These are phyloP conservation scores for Papilio aristodemus DNA, from an alignment of 1,140 invertebrate species.

Conservation along the genomic window DNA sequence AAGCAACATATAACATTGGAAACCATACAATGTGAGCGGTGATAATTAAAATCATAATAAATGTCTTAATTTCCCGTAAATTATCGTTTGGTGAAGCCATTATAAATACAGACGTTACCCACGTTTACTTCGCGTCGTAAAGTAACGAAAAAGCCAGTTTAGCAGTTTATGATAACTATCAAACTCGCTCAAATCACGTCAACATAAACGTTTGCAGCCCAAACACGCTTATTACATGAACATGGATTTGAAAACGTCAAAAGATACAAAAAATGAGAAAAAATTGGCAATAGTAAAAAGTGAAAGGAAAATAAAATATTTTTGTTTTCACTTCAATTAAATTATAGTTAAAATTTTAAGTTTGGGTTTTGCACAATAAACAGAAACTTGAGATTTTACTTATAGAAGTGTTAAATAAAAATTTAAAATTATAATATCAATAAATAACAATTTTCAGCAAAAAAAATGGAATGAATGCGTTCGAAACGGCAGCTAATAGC, in stretches of 20 bases:
- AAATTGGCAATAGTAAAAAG: too few relatives aligned
- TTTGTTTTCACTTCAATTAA: too few relatives aligned
- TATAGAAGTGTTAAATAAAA: too few relatives aligned
- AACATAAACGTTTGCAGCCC: neutral
- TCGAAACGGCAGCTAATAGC: too few relatives aligned
- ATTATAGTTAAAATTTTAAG: too few relatives aligned
- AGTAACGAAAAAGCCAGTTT: conserved; percentile 7
- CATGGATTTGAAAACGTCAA: neutral
- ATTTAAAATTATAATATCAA: too few relatives aligned
- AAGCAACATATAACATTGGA: neutral
- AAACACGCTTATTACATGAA: neutral
- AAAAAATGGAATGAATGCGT: too few relatives aligned
- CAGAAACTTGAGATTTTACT: too few relatives aligned
- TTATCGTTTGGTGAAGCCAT: neutral
- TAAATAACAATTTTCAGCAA: too few relatives aligned
- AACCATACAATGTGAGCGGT: neutral
- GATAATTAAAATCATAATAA: neutral
- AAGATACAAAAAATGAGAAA: neutral
- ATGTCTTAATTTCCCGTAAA: conserved; percentile 9
- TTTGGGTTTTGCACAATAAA: too few relatives aligned
- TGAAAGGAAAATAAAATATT: too few relatives aligned
- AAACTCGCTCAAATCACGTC: neutral
- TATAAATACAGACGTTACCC: neutral
- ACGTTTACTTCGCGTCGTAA: conserved; percentile 6
- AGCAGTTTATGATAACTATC: conserved; percentile 12